Conservation (phyloP, 2,888 invertebrate genomes). For the Trachelus tabidus region DNA sequence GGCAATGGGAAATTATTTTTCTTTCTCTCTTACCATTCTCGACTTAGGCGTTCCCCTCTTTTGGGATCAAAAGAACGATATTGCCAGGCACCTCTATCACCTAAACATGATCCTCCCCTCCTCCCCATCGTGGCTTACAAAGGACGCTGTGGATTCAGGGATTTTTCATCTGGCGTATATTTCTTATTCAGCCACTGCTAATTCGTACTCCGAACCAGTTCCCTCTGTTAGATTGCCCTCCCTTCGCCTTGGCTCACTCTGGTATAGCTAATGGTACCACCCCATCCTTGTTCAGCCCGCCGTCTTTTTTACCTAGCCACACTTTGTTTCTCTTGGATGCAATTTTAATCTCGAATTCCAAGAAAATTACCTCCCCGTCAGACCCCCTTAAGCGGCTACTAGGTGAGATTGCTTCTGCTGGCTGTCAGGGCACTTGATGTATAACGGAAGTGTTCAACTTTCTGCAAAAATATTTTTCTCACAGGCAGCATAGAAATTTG, state of each 20-base stretch:
- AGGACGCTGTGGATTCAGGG: background rate
- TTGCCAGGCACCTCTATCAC: background rate
- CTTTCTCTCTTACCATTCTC: background rate
- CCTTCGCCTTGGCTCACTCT: background rate
- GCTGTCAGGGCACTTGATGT: constrained; percentile 57
- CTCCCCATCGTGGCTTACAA: background rate
- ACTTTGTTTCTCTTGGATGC: constrained; percentile 51
- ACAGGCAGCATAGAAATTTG: background rate
- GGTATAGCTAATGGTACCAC: background rate
- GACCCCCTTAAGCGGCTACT: constrained; percentile 61
- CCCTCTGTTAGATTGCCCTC: constrained; percentile 38
- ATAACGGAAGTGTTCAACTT: constrained; percentile 53
- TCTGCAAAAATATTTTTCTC: constrained; percentile 47
- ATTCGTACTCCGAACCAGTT: constrained; percentile 37
- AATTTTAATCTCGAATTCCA: constrained; percentile 65
- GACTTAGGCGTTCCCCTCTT: background rate
- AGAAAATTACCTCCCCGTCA: constrained; percentile 64
- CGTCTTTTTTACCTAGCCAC: constrained; percentile 29
- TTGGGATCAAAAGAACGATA: background rate
- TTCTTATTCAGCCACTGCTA: constrained; percentile 41
- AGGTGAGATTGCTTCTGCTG: constrained; percentile 61
- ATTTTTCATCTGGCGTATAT: constrained; percentile 22
- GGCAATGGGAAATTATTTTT: background rate
- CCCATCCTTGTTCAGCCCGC: background rate
- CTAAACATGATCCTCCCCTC: background rate